phyloP scores from a whole-genome alignment of 1,140 invertebrate species.

The Agrypnia vestita region DNA sequence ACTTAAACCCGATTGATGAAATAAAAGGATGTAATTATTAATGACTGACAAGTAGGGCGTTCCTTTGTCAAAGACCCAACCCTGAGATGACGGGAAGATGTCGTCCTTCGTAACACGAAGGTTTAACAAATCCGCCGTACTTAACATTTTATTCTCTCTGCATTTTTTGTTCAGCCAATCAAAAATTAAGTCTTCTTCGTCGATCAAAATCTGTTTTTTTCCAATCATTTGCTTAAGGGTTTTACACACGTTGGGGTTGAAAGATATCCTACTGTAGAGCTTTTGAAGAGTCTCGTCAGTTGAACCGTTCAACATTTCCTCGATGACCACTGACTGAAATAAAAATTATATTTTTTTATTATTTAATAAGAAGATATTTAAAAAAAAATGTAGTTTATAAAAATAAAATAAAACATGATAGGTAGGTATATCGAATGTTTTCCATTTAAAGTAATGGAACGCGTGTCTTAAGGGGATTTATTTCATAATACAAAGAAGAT shows the following conservation, averaged over 20 bases:
- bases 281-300: background rate
- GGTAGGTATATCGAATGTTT: too few species aligned
- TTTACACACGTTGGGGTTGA: background rate
- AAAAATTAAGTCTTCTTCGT: background rate
- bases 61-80: conserved; percentile 3
- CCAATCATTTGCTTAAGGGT: conserved; percentile 7
- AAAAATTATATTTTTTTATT: background rate
- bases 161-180: background rate
- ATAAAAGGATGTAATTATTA: background rate
- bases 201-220: conserved; percentile 12
- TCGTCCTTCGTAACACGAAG: background rate
- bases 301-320: conserved; percentile 13
- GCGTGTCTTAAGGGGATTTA: too few species aligned
- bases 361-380: too few species aligned
- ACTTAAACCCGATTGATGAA: background rate
- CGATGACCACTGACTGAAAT: conserved; percentile 4
- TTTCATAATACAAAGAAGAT: too few species aligned
- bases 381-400: too few species aligned
- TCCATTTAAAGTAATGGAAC: too few species aligned
- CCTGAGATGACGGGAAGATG: conserved; percentile 3
- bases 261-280: background rate
- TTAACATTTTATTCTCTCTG: background rate
- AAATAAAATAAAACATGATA: too few species aligned
- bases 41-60: background rate
- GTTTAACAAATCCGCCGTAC: background rate